Percentiles rank a stretch among this genome's conserved stretches.
These are phyloP conservation scores for Emydura subglobosa DNA, from an alignment of 2,113 vertebrate species.

Conservation along the genomic window DNA sequence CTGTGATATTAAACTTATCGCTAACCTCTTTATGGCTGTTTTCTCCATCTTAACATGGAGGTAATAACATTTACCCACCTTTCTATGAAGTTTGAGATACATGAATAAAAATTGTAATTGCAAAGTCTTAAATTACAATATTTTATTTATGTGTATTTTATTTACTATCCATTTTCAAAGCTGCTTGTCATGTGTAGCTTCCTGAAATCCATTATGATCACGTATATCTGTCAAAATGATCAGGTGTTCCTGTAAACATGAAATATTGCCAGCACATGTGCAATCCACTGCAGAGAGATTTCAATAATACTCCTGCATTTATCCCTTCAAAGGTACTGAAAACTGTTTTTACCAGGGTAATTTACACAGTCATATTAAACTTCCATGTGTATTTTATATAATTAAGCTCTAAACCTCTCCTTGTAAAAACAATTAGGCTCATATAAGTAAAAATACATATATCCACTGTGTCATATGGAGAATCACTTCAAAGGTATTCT, in stretches of 20 bases:
- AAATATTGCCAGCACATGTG: not conserved
- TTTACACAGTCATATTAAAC: not conserved
- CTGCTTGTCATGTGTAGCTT: not conserved
- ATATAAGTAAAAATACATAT: not conserved
- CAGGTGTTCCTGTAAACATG: not conserved
- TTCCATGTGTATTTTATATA: not conserved
- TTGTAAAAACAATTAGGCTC: not conserved
- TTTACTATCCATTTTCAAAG: not conserved
- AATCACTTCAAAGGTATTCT: conserved; percentile 16
- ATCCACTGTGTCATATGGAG: not conserved
- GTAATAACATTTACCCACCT: not conserved
- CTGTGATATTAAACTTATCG: rapidly evolving
- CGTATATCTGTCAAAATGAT: not conserved
- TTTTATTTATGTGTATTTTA: not conserved
- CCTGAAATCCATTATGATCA: not conserved
- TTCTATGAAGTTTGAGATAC: not conserved
- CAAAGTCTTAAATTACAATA: not conserved
- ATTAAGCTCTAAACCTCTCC: not conserved
- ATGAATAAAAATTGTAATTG: not conserved
- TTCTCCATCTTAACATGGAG: not conserved
- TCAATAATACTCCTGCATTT: not conserved
- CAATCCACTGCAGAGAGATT: not conserved
- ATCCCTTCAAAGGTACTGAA: not conserved
- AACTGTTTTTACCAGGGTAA: not conserved
- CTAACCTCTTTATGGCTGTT: not conserved